Conservation (phyloP, 1,140 invertebrate genomes). For the Drosophila erecta region DNA sequence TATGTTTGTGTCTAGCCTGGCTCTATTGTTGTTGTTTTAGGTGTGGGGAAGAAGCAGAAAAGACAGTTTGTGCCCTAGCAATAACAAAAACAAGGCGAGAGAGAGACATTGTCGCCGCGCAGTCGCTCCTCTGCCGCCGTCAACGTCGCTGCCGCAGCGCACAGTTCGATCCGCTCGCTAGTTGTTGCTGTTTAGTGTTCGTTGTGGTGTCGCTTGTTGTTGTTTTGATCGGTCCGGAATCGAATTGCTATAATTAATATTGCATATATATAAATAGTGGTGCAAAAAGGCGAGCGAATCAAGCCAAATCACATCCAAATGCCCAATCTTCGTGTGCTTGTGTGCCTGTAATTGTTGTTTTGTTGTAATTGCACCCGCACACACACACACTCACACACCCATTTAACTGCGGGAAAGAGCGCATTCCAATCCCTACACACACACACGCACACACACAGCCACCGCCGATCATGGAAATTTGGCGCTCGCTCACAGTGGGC, state of each 20-base stretch:
- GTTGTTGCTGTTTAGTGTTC: slow-evolving; percentile 64
- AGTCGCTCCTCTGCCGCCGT: slow-evolving; percentile 22
- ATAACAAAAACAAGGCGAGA: slow-evolving; percentile 54
- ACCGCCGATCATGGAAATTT: slow-evolving; percentile 61
- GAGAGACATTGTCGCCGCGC: slow-evolving; percentile 50
- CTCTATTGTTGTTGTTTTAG: slow-evolving; percentile 27
- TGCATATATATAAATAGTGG: slow-evolving; percentile 30
- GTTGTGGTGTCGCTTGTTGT: slow-evolving; percentile 73
- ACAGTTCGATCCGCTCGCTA: slow-evolving; percentile 45
- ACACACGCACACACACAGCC: slow-evolving; percentile 12
- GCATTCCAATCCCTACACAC: slow-evolving; percentile 34
- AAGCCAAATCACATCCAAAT: slow-evolving; percentile 5
- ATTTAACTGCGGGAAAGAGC: slow-evolving; percentile 23
- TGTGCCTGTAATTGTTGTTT: slow-evolving; percentile 50
- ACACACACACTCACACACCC: slow-evolving; percentile 21
- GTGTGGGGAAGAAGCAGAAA: slow-evolving; percentile 33
- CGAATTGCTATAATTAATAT: slow-evolving; percentile 29
- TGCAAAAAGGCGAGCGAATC: slow-evolving; percentile 18
- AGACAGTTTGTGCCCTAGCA: slow-evolving; percentile 73
- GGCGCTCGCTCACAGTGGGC: slow-evolving; percentile 70
- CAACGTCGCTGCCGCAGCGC: slow-evolving; percentile 31
- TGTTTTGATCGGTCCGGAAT: slow-evolving; percentile 47
- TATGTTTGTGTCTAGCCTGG: slow-evolving; percentile 48
- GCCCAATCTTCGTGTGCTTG: slow-evolving; percentile 45
- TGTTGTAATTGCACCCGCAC: slow-evolving; percentile 57